These are phyloP conservation scores for Polydrusus pterygomalis DNA, from an alignment of 2,888 invertebrate species.

Conservation along the genomic window DNA sequence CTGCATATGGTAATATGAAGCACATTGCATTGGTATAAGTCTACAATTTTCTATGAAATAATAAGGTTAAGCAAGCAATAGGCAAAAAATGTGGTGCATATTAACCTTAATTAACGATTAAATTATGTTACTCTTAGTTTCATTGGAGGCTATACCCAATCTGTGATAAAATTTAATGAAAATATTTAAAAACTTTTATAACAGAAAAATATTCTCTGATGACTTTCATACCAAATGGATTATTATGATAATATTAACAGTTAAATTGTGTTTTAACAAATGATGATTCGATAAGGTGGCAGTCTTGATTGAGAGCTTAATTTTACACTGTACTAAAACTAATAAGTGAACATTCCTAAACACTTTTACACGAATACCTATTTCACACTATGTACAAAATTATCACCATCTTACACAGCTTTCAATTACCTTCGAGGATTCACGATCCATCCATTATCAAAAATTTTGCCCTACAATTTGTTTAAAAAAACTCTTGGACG, in stretches of 20 bases:
- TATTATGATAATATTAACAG: background rate
- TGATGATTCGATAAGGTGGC: conserved; percentile 32
- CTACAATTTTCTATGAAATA: no score
- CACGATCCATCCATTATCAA: background rate
- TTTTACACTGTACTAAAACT: conserved; percentile 26
- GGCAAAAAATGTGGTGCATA: no score
- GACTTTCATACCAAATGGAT: conserved; percentile 8
- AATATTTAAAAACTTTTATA: no score
- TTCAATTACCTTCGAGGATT: conserved; percentile 38
- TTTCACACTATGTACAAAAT: conserved; percentile 51
- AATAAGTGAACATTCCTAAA: conserved; percentile 30
- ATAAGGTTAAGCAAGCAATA: no score
- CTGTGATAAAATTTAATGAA: no score
- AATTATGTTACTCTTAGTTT: no score
- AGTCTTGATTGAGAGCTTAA: conserved; percentile 41
- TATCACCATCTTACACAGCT: conserved; percentile 55
- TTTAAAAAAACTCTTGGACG: conserved; percentile 11
- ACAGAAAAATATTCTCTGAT: background rate
- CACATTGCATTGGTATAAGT: no score
- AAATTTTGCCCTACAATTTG: background rate
- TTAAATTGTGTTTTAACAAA: background rate
- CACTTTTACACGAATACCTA: conserved; percentile 31
- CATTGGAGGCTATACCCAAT: no score
- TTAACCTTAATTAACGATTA: no score
- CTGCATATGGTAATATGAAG: no score